phyloP scores from a whole-genome alignment of 1,140 invertebrate genomes.

The Drosophila dunni region DNA sequence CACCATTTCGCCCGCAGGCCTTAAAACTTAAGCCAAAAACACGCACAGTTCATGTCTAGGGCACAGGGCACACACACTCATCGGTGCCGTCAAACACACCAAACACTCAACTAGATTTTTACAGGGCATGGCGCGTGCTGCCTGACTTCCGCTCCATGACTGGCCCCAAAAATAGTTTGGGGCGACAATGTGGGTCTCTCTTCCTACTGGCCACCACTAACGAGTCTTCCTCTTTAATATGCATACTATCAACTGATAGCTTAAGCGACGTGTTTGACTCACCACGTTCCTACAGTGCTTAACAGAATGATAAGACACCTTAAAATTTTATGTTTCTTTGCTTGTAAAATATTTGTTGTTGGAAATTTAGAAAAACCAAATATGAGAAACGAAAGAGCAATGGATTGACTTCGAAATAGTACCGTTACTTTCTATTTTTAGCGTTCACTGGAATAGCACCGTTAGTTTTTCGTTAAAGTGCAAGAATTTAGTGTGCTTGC shows the following conservation, averaged over 20 bases:
- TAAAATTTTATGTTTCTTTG: too few relatives aligned
- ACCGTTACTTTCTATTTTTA: too few relatives aligned
- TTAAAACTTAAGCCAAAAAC: constrained; percentile 11
- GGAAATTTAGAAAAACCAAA: too few relatives aligned
- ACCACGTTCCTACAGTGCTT: constrained; percentile 59
- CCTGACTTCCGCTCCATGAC: constrained; percentile 62
- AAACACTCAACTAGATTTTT: neutral
- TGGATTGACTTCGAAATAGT: too few relatives aligned
- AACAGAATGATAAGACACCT: too few relatives aligned
- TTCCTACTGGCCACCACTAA: neutral
- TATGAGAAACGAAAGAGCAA: too few relatives aligned
- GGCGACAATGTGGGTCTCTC: constrained; percentile 28
- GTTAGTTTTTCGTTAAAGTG: too few relatives aligned
- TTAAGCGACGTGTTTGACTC: constrained; percentile 70
- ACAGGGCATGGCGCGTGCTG: constrained; percentile 63
- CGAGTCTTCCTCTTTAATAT: constrained; percentile 67
- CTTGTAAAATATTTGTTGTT: too few relatives aligned
- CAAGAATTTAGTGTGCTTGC: too few relatives aligned
- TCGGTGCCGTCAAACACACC: constrained; percentile 59
- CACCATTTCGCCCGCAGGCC: constrained; percentile 15
- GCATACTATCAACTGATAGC: constrained; percentile 63
- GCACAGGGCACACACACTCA: neutral
- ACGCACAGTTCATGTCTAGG: constrained; percentile 11
- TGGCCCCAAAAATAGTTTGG: constrained; percentile 37
- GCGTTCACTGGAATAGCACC: too few relatives aligned